Conservation (phyloP, 2,113 vertebrate genomes). For the Bos javanicus region DNA sequence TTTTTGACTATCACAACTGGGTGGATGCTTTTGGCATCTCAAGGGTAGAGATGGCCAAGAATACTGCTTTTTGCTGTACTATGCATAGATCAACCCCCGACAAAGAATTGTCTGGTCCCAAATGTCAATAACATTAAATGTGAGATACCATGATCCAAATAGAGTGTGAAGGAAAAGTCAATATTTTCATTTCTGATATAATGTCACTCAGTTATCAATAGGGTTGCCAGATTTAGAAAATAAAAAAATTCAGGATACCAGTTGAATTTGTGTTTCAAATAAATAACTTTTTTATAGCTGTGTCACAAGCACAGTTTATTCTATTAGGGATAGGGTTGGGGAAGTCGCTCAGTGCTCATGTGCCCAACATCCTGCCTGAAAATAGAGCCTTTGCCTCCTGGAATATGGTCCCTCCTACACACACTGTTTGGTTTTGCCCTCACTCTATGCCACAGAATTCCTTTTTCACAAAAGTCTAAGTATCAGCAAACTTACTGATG, state of each 20-base stretch:
- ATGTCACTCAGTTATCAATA: not conserved
- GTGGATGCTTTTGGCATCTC: not conserved
- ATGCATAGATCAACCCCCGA: rapidly evolving
- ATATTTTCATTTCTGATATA: not conserved
- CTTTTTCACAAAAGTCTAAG: not conserved
- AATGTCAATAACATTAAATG: not conserved
- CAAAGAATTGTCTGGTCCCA: not conserved
- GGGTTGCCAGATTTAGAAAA: not conserved
- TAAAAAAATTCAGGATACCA: not conserved
- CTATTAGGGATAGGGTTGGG: not conserved
- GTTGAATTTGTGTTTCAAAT: not conserved
- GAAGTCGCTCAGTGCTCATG: not conserved
- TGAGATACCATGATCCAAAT: not conserved
- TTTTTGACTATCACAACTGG: not conserved
- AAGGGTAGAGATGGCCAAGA: not conserved
- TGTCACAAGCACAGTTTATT: not conserved
- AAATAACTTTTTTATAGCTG: not conserved
- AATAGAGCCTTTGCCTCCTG: not conserved
- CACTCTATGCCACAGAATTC: not conserved
- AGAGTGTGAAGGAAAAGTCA: not conserved
- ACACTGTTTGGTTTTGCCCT: not conserved
- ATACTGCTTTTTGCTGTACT: not conserved
- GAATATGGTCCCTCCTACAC: too few species aligned
- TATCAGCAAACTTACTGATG: not conserved
- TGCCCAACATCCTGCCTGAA: not conserved